Conservation (phyloP, 92 coral and sea anemone genomes). For the Actinostola sp. region DNA sequence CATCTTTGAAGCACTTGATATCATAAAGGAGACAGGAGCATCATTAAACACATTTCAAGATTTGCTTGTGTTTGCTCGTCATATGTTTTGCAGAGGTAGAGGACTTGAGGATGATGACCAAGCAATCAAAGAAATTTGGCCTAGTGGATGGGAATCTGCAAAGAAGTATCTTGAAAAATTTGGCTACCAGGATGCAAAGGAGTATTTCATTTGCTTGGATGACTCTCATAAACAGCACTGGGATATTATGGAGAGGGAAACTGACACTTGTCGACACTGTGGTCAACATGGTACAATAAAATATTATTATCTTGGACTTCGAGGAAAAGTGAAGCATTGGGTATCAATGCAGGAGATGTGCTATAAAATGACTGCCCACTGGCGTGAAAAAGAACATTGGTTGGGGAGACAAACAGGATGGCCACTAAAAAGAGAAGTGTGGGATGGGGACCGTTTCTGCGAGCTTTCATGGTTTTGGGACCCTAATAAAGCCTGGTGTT, state of each 20-base stretch:
- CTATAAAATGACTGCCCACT: slow-evolving; percentile 65
- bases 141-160: slow-evolving; percentile 57
- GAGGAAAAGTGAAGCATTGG: slow-evolving; percentile 62
- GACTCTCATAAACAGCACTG: slow-evolving; percentile 53
- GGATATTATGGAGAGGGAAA: slow-evolving; percentile 63
- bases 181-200: slow-evolving; percentile 62
- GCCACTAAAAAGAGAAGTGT: slow-evolving; percentile 42
- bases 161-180: slow-evolving; percentile 33
- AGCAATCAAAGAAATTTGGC: slow-evolving; percentile 47
- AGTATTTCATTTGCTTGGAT: slow-evolving; percentile 64
- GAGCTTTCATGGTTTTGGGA: slow-evolving; percentile 70
- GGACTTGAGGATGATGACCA: slow-evolving; percentile 53
- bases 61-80: slow-evolving; percentile 63
- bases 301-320: slow-evolving; percentile 69
- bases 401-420: slow-evolving; percentile 37
- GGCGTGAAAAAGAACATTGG: slow-evolving; percentile 75
- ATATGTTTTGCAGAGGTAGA: slow-evolving; percentile 67
- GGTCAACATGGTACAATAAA: slow-evolving; percentile 51
- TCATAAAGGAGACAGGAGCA: slow-evolving; percentile 43
- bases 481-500: slow-evolving; percentile 56
- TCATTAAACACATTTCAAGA: slow-evolving; percentile 52
- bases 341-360: slow-evolving; percentile 55
- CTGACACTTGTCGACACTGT: slow-evolving; percentile 47
- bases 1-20: slow-evolving; percentile 53
- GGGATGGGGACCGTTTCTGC: slow-evolving; percentile 60